phyloP scores from a whole-genome alignment of 1,140 invertebrate species.

The Sinonovacula constricta region DNA sequence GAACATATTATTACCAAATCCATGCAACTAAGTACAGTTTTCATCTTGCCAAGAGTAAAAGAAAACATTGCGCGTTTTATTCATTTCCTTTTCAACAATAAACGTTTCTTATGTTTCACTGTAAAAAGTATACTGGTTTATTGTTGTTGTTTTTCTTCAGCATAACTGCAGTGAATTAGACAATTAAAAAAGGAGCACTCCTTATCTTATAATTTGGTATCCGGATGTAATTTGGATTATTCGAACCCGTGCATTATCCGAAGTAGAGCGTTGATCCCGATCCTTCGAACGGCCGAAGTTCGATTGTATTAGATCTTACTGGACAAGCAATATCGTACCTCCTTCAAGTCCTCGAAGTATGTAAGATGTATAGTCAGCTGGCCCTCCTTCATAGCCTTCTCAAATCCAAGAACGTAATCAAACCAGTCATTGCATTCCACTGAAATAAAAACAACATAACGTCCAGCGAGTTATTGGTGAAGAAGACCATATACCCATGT shows the following conservation, averaged over 20 bases:
- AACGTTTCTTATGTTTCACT: too few relatives aligned
- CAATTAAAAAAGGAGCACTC: not conserved
- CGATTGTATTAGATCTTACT: not conserved
- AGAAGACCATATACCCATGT: too few relatives aligned
- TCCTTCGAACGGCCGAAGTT: too few relatives aligned
- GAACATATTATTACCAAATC: too few relatives aligned
- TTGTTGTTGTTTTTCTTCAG: not conserved
- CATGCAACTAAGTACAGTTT: too few relatives aligned
- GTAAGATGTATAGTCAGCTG: slow-evolving; percentile 45
- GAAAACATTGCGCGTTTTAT: too few relatives aligned
- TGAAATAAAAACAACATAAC: slow-evolving; percentile 5
- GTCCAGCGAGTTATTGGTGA: too few relatives aligned
- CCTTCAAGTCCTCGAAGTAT: slow-evolving; percentile 55
- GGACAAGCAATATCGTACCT: slow-evolving; percentile 27
- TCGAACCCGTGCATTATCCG: too few relatives aligned
- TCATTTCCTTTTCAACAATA: too few relatives aligned
- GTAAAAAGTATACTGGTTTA: too few relatives aligned
- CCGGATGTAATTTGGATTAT: not conserved
- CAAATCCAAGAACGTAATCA: slow-evolving; percentile 44
- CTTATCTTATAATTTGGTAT: not conserved
- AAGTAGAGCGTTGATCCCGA: too few relatives aligned
- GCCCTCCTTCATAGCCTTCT: slow-evolving; percentile 43
- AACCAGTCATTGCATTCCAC: slow-evolving; percentile 45
- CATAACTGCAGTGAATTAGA: not conserved
- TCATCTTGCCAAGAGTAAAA: too few relatives aligned